Evolutionary conservation across 2,888 invertebrate genomes (phyloP).

Genomic region (Cerceris ruficornis): DNA sequence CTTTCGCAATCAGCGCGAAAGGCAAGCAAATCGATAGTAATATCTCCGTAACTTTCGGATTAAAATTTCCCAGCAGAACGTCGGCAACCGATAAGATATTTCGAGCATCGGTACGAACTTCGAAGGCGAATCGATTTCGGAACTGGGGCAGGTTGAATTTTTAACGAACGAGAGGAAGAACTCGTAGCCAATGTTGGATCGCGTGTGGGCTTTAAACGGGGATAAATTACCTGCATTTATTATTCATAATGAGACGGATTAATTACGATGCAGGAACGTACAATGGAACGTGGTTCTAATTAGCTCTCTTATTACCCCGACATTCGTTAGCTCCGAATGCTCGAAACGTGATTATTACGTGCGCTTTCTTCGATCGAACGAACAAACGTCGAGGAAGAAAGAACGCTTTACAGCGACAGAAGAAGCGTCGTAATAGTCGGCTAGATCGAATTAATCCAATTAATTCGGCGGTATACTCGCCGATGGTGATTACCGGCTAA

Average conservation of each 20-base stretch:
- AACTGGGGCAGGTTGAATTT: slow-evolving; percentile 52
- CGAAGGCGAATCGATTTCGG: slow-evolving; percentile 41
- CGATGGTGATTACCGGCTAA: slow-evolving; percentile 66
- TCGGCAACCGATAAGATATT: slow-evolving; percentile 30
- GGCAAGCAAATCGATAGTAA: slow-evolving; percentile 4
- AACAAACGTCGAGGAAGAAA: slow-evolving; percentile 23
- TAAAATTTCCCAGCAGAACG: slow-evolving; percentile 10
- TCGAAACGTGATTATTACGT: background rate
- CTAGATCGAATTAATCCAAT: slow-evolving; percentile 70
- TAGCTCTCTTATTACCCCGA: slow-evolving; percentile 3
- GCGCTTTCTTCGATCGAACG: slow-evolving; percentile 15
- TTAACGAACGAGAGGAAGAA: slow-evolving; percentile 12
- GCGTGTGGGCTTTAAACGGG: background rate
- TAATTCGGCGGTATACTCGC: slow-evolving; percentile 59
- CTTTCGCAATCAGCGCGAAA: background rate
- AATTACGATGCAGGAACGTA: slow-evolving; percentile 20
- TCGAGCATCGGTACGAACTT: slow-evolving; percentile 24
- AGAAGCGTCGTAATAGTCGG: slow-evolving; percentile 25
- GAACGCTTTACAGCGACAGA: background rate
- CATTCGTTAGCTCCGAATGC: slow-evolving; percentile 10
- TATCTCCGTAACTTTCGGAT: slow-evolving; percentile 4
- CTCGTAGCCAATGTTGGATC: slow-evolving; percentile 14
- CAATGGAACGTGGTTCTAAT: slow-evolving; percentile 22
- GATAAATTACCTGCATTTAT: slow-evolving; percentile 8
- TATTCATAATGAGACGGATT: slow-evolving; percentile 25